Evolutionary conservation across 2,113 vertebrate genomes (phyloP), one percentile per base, ranked within the genome.

Genomic region (Cervus canadensis): DNA sequence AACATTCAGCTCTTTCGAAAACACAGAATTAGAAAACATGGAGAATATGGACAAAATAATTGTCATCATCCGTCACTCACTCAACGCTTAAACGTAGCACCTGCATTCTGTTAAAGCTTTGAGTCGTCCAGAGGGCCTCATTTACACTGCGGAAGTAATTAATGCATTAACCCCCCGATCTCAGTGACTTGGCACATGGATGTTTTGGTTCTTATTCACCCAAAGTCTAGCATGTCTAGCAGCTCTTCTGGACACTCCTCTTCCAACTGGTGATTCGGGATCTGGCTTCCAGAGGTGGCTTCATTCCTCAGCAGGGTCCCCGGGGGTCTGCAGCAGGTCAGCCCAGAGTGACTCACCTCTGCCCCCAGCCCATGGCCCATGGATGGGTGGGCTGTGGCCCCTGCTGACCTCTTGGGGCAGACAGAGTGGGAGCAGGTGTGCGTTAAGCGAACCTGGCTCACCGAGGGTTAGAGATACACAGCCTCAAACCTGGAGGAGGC

Each of bases 361-460:
- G n/a, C 82, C 40, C 17, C 0, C 26, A 17, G 52, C 50, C 52
- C 10, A 2, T 2, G 16, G 78, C 78, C 36, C 21, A 7, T 5
- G n/a, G 19, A 50, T 59, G 43, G 57, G 36, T 76, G 36, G 40
- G 19, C 67, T 3, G 3, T 17, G n/a, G 19, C 17, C 54, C 50
- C 16, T 0, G 5, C 23, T 25, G 7, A 23, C 26, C 2, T 25
- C 43, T 4, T 12, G 76, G 56, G 54, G 12, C 0, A 0, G 50
- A 5, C 36, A 5, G 36, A 33, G 40, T 2, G 4, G 43, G 36
- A 52, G 6, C 33, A 3, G 0, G 12, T 13, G 30, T 2, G 1
- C 36, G 17, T 19, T 13, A 16, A 54, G 57, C 3, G 23, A 81
- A 79, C 33, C 0, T 17, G 50, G 43, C 82, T 88, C 43, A 3